A percentile compares a stretch with the other conserved stretches of the same genome.
These are phyloP conservation scores for Plagiodera versicolora DNA, from an alignment of 2,888 invertebrate genomes.

Conservation along the genomic window DNA sequence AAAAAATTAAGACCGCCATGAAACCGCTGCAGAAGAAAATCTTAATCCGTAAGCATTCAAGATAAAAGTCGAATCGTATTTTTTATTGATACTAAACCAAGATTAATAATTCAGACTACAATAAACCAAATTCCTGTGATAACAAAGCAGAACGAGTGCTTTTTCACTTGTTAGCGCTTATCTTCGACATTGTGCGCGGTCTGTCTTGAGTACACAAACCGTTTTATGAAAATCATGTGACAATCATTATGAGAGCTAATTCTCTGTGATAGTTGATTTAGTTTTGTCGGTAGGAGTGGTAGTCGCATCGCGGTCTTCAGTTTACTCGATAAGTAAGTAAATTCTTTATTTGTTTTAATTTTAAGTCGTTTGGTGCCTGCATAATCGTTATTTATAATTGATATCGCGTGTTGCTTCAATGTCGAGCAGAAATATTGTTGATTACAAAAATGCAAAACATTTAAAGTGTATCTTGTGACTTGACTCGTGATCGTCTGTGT, in stretches of 20 bases:
- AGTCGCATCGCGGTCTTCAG: neutral
- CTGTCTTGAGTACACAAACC: constrained; percentile 29
- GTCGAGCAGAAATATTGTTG: too few relatives aligned
- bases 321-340: neutral
- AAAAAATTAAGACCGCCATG: too few relatives aligned
- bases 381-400: too few relatives aligned
- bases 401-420: too few relatives aligned
- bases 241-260: constrained; percentile 16
- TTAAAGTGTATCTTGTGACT: too few relatives aligned
- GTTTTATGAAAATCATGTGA: constrained; percentile 30
- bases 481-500: too few relatives aligned
- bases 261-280: constrained; percentile 4
- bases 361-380: neutral
- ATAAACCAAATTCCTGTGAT: neutral
- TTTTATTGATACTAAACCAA: neutral
- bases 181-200: neutral
- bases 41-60: neutral
- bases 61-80: neutral
- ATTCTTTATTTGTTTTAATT: neutral
- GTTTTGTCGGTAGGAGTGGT: neutral
- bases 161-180: neutral
- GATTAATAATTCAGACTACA: neutral
- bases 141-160: neutral
- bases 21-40: too few relatives aligned
- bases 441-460: too few relatives aligned